Base-by-base conservation (phyloP, 1,140 invertebrate species). In the Cherax destructor region DNA sequence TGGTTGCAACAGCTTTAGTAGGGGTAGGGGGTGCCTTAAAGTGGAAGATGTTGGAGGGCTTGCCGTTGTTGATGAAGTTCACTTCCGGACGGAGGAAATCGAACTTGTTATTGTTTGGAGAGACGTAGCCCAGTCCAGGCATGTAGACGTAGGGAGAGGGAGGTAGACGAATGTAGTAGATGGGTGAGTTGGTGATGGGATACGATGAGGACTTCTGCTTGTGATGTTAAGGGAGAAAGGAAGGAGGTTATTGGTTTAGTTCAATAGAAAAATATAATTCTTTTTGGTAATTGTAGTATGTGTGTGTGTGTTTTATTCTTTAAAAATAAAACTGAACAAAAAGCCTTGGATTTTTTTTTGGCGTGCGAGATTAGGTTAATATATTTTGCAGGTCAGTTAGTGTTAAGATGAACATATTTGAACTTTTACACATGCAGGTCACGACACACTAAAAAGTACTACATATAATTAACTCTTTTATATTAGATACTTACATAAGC, bases 111-210 rank as follows among this genome's bases (percentile, higher is more conserved):
- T 47, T 78, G 89, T 91, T 91, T 4, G 89, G 89, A 16, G 89
- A 91, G 83, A 91, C 89, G 89, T 91, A 91, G 30, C 89, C 89
- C 16, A 91, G 59, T 49, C 89, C 89, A 11, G 89, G 89, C 83
- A 91, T 85, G 83, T 86, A 91, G 56, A 91, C 83, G 89, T 91
- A 91, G 18, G 89, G 89, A 21, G 56, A n/a, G 18, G 89, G 89
- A n/a, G 89, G 89, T 72, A 91, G 89, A 24, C 89, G 83, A 83
- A 91, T 91, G 83, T 91, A 91, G 89, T 85, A 91, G 89, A 91
- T 91, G 59, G 89, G 89, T 1, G 89, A 91, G 89, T 91, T 85
- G 56, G 89, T 91, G 50, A 91, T 30, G 21, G 89, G 83, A 7
- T 79, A 47, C 77, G 52, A 4, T 56, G 52, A 41, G 30, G 30